Evolutionary conservation across 2,888 invertebrate species (phyloP).

Genomic region (Cephonodes hylas): DNA sequence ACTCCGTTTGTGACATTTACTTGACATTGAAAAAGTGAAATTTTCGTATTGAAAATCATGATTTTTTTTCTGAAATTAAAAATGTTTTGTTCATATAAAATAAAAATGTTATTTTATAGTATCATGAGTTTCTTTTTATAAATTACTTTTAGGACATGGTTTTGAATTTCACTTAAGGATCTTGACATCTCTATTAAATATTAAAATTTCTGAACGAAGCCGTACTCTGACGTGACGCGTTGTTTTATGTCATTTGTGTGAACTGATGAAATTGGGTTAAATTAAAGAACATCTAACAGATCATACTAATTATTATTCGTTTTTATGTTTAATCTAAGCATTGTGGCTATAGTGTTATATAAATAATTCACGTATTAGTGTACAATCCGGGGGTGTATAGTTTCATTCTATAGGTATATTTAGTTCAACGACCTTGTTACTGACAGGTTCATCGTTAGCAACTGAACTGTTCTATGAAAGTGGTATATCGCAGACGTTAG

Average conservation of each 20-base stretch:
- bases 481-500: conserved; percentile 59
- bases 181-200: neutral
- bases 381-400: conserved; percentile 51
- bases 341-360: conserved; percentile 23
- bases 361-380: conserved; percentile 35
- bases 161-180: conserved; percentile 9
- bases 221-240: conserved; percentile 63
- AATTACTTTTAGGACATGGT: too few relatives aligned
- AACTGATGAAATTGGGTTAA: conserved; percentile 41
- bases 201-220: conserved; percentile 39
- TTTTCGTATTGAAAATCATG: neutral
- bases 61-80: neutral
- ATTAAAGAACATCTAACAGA: conserved; percentile 31
- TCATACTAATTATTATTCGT: conserved; percentile 18
- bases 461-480: conserved; percentile 75
- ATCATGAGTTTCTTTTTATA: too few relatives aligned
- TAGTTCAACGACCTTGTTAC: conserved; percentile 82
- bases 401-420: conserved; percentile 74
- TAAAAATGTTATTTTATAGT: neutral
- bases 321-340: conserved; percentile 24
- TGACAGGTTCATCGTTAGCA: conserved; percentile 79
- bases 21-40: conserved; percentile 43
- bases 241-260: conserved; percentile 59
- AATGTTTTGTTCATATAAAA: too few relatives aligned
- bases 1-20: conserved; percentile 39